These are phyloP conservation scores for Phortica okadai DNA, from an alignment of 2,888 invertebrate genomes.

Conservation along the genomic window DNA sequence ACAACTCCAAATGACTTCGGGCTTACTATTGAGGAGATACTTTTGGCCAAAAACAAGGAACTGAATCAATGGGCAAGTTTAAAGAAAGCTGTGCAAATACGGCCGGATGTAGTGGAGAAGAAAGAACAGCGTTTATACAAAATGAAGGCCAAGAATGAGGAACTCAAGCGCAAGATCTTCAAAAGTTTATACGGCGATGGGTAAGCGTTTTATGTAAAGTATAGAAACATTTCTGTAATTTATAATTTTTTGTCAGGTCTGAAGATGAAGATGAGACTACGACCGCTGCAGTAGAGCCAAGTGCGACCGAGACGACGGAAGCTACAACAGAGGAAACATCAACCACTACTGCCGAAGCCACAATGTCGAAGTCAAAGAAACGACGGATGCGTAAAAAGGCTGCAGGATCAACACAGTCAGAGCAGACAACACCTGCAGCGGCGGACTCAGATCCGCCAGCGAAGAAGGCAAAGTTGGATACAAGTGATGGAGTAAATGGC, in stretches of 20 bases:
- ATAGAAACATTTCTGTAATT: background rate
- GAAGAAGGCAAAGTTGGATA: slow-evolving; percentile 33
- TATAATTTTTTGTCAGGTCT: slow-evolving; percentile 56
- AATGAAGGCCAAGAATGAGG: slow-evolving; percentile 84
- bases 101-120: slow-evolving; percentile 86
- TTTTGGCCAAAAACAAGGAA: slow-evolving; percentile 93
- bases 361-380: background rate
- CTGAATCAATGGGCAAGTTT: slow-evolving; percentile 96
- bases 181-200: slow-evolving; percentile 83
- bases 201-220: slow-evolving; percentile 51
- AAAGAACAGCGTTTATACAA: slow-evolving; percentile 87
- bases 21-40: slow-evolving; percentile 93
- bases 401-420: slow-evolving; percentile 39
- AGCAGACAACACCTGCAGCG: slow-evolving; percentile 34
- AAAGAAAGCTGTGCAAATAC: slow-evolving; percentile 88
- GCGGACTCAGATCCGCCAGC: slow-evolving; percentile 16
- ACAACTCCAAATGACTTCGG: slow-evolving; percentile 95
- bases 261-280: slow-evolving; percentile 67
- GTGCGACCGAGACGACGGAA: background rate
- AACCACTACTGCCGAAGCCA: too few relatives aligned
- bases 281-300: background rate
- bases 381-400: slow-evolving; percentile 60
- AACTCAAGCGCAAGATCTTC: slow-evolving; percentile 87
- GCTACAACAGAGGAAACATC: background rate
- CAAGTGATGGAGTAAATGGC: slow-evolving; percentile 3